Conservation (phyloP, 64 coral and sea anemone genomes). For the Trachythela sp. region DNA sequence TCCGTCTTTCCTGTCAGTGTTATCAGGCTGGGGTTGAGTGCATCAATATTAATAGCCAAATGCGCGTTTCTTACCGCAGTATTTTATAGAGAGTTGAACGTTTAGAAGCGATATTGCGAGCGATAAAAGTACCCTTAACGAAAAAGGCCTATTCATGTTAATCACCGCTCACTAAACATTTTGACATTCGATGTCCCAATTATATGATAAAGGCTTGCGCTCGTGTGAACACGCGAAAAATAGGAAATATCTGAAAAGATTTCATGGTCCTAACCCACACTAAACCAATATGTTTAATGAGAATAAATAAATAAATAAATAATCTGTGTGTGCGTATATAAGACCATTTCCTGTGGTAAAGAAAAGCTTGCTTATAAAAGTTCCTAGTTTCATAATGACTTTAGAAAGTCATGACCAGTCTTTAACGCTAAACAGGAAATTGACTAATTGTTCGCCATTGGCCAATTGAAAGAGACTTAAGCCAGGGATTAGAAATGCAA, state of each 20-base stretch:
- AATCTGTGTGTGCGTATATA: background rate
- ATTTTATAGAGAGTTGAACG: conserved; percentile 3
- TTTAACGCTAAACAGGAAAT: background rate
- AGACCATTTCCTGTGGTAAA: background rate
- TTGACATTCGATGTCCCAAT: conserved; percentile 9
- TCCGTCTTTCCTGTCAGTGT: background rate
- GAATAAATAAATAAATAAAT: conserved; percentile 13
- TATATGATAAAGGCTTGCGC: background rate
- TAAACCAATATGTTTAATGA: background rate
- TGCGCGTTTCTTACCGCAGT: background rate
- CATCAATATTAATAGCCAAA: conserved; percentile 17
- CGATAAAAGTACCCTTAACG: background rate
- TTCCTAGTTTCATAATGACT: background rate
- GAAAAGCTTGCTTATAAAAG: background rate
- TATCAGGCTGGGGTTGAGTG: background rate
- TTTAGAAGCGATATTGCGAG: conserved; percentile 7
- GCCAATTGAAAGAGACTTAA: conserved; percentile 10
- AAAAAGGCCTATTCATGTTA: background rate
- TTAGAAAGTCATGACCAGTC: background rate
- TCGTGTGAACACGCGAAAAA: background rate
- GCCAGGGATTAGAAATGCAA: background rate
- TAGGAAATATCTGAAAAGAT: background rate
- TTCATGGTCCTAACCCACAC: background rate
- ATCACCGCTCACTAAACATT: background rate
- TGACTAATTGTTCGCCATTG: conserved; percentile 17